A percentile compares a stretch with the other conserved stretches of the same genome.
These are phyloP conservation scores for Thamnophis elegans DNA, from an alignment of 2,797 vertebrate genomes.

Conservation along the genomic window DNA sequence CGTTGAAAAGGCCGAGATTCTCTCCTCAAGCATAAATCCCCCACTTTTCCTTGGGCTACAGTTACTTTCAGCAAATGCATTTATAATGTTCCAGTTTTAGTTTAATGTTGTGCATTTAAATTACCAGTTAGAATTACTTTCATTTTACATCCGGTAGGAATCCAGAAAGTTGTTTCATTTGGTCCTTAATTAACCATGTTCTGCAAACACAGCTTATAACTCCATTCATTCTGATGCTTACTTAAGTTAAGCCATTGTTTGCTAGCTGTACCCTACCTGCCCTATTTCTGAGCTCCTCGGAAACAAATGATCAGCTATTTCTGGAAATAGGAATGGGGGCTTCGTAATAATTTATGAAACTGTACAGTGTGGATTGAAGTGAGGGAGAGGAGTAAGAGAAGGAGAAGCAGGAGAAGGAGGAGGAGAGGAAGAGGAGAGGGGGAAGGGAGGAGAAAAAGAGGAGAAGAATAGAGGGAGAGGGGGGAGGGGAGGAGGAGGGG, in stretches of 20 bases:
- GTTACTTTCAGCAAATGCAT: not conserved
- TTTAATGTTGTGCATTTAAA: not conserved
- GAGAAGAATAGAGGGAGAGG: accelerated
- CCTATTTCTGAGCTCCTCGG: not conserved
- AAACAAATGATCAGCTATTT: not conserved
- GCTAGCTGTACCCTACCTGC: not conserved
- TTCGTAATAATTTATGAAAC: not conserved
- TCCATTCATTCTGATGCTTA: not conserved
- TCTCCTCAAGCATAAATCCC: not conserved
- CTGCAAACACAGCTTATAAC: not conserved
- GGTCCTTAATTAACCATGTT: not conserved
- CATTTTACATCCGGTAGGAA: not conserved
- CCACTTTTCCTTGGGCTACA: not conserved
- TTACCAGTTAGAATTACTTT: too few relatives aligned
- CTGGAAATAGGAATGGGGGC: not conserved
- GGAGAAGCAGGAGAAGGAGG: accelerated
- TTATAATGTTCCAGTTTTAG: not conserved
- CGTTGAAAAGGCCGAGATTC: not conserved
- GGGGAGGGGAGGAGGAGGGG: accelerated
- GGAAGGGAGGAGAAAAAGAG: accelerated
- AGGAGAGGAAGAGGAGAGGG: too few relatives aligned
- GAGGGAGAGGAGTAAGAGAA: too few relatives aligned
- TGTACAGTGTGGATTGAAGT: too few relatives aligned
- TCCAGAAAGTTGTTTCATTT: not conserved
- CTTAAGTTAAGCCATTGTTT: not conserved